Conservation (phyloP, 2,797 vertebrate species). For the Phaenicophaeus curvirostris region DNA sequence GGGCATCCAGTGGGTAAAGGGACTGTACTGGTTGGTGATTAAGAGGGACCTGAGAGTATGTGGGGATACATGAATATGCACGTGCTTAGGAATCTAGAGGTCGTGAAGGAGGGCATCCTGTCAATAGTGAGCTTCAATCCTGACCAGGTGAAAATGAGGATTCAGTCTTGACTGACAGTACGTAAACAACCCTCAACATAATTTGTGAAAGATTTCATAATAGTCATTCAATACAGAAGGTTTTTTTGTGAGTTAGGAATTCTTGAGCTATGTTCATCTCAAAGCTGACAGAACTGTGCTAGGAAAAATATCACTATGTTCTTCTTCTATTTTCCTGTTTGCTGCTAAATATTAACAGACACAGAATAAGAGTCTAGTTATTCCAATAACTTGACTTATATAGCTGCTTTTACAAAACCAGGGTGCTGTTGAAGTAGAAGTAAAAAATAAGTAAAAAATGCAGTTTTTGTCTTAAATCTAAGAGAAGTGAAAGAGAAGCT, state of each 20-base stretch:
- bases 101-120: rapidly evolving
- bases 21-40: neutral
- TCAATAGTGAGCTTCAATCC: neutral
- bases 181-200: neutral
- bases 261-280: neutral
- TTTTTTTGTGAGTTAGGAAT: neutral
- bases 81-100: neutral
- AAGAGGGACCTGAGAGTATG: rapidly evolving
- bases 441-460: neutral
- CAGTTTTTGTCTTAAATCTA: neutral
- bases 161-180: neutral
- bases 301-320: neutral
- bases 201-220: neutral
- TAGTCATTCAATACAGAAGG: neutral
- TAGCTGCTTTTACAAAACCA: neutral
- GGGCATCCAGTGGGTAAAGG: neutral
- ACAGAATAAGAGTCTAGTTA: neutral
- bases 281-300: neutral
- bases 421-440: neutral
- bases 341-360: neutral
- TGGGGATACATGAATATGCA: neutral
- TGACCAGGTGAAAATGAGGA: neutral
- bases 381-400: neutral
- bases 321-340: neutral
- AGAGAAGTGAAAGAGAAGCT: neutral